A percentile compares a stretch with the other conserved stretches of the same genome.
phyloP scores from a whole-genome alignment of 2,797 vertebrate species.

The Coccyzus lansbergi region DNA sequence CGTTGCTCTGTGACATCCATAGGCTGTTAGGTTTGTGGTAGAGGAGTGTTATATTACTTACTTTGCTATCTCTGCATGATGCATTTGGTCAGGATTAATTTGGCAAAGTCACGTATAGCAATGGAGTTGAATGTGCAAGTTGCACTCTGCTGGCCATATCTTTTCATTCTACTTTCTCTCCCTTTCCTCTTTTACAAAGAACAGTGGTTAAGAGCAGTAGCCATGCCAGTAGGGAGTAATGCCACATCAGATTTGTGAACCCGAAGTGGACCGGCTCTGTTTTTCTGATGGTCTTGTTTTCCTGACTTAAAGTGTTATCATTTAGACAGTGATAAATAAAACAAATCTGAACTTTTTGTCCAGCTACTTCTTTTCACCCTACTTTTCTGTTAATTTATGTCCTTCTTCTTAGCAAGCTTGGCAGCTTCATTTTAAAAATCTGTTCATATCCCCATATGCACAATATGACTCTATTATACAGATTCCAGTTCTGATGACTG shows the following conservation, averaged over 20 bases:
- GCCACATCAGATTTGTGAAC: not conserved
- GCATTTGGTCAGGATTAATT: not conserved
- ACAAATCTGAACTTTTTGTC: not conserved
- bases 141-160: not conserved
- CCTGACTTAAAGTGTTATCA: not conserved
- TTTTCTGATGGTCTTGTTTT: not conserved
- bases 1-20: not conserved
- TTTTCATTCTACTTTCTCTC: not conserved
- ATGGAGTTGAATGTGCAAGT: not conserved
- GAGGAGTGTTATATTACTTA: not conserved
- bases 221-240: not conserved
- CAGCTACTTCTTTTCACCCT: not conserved
- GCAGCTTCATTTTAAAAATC: not conserved
- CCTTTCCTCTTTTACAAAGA: not conserved
- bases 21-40: not conserved
- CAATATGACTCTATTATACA: not conserved
- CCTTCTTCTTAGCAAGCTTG: not conserved
- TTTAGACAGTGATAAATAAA: not conserved
- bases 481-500: not conserved
- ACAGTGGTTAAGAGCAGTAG: not conserved
- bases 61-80: not conserved
- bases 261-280: not conserved
- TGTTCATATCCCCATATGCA: not conserved
- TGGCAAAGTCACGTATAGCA: not conserved
- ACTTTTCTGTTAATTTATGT: not conserved